These are phyloP conservation scores for Ditula angustiorana DNA, from an alignment of 2,888 invertebrate species.

Conservation along the genomic window DNA sequence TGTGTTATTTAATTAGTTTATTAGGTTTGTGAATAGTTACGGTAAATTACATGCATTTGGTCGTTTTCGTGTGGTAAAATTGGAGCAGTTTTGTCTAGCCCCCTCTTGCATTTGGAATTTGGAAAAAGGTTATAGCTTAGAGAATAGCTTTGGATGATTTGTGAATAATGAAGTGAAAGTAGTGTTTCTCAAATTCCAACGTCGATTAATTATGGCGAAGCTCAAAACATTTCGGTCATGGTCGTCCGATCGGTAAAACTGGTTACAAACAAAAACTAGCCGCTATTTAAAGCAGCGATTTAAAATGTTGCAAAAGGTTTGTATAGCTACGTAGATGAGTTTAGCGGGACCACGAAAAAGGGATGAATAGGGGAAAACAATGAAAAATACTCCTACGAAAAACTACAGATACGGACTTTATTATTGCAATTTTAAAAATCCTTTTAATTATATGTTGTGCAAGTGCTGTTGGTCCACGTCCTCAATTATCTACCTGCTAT, in stretches of 20 bases:
- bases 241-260: conserved; percentile 55
- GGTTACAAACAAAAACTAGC: conserved; percentile 60
- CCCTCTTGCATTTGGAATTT: not conserved
- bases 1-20: no score
- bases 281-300: conserved; percentile 37
- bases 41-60: no score
- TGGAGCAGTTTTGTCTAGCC: no score
- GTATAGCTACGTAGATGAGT: not conserved
- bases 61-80: no score
- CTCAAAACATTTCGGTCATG: conserved; percentile 56
- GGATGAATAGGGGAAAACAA: no score
- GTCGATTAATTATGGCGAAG: conserved; percentile 38
- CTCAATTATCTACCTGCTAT: conserved; percentile 43
- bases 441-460: conserved; percentile 32
- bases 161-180: conserved; percentile 28
- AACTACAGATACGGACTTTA: not conserved
- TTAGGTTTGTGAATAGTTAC: no score
- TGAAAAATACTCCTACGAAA: no score
- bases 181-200: conserved; percentile 2
- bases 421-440: conserved; percentile 8
- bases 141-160: not conserved
- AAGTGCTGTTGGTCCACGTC: conserved; percentile 27
- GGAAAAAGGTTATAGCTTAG: not conserved
- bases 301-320: not conserved
- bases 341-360: no score